Conservation (phyloP, 2,888 invertebrate genomes). For the Bimastos eiseni region DNA sequence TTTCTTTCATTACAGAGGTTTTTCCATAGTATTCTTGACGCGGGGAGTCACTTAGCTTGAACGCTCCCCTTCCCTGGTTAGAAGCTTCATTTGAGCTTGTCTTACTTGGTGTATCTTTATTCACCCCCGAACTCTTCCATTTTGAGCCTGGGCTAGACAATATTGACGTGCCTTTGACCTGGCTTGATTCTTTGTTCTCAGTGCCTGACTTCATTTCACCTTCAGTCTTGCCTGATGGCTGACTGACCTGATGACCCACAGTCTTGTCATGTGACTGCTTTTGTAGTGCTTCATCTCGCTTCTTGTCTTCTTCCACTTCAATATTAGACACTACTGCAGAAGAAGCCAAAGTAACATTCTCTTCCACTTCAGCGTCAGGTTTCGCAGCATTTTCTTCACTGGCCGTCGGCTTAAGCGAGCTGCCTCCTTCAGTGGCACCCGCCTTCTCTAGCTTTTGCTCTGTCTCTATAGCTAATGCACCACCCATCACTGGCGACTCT, state of each 20-base stretch:
- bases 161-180: background rate
- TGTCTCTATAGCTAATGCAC: background rate
- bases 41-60: background rate
- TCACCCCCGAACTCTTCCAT: background rate
- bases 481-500: background rate
- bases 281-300: background rate
- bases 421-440: background rate
- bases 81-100: background rate
- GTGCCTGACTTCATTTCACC: background rate
- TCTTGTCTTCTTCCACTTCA: background rate
- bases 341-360: background rate
- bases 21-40: background rate
- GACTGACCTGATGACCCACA: background rate
- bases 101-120: background rate
- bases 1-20: slow-evolving; percentile 22
- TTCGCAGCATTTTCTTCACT: background rate
- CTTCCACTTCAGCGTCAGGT: background rate
- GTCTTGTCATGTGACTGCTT: background rate
- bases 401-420: background rate
- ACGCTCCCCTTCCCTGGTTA: background rate
- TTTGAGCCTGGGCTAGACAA: background rate
- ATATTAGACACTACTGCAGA: background rate
- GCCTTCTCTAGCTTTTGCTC: background rate
- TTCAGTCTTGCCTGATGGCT: background rate
- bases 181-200: background rate